Conservation (phyloP, 2,113 vertebrate species). For the Ivindomyrus marchei region DNA sequence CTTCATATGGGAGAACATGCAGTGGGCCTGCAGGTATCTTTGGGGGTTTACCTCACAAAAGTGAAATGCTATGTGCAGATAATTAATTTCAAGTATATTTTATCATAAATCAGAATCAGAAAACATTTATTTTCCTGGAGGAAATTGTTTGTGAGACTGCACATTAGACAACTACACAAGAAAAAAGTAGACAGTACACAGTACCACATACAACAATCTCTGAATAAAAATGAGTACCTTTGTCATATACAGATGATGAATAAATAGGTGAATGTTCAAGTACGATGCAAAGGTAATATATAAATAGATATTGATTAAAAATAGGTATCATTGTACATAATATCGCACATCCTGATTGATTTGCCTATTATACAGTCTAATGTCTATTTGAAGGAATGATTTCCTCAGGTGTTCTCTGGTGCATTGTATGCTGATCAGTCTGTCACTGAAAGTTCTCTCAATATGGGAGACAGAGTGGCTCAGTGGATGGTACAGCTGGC, state of each 20-base stretch:
- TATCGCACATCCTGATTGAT: not conserved
- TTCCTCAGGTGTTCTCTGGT: not conserved
- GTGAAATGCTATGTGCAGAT: not conserved
- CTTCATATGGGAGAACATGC: not conserved
- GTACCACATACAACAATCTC: not conserved
- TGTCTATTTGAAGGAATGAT: not conserved
- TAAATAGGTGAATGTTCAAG: not conserved
- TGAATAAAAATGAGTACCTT: not conserved
- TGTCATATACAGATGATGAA: not conserved
- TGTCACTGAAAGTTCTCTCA: not conserved
- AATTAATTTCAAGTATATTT: not conserved
- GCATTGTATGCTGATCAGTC: not conserved
- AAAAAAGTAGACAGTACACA: not conserved
- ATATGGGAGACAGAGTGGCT: not conserved
- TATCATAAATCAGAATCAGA: not conserved
- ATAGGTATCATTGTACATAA: not conserved
- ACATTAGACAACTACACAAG: not conserved
- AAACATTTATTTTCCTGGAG: not conserved
- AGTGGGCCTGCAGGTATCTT: not conserved
- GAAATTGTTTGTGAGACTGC: not conserved
- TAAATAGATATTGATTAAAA: not conserved
- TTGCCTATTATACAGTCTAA: not conserved
- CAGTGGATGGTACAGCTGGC: not conserved
- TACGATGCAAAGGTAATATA: not conserved
- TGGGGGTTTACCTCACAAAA: not conserved